Evolutionary conservation across 2,113 vertebrate species (phyloP).

Genomic region (Phylloscopus trochilus): DNA sequence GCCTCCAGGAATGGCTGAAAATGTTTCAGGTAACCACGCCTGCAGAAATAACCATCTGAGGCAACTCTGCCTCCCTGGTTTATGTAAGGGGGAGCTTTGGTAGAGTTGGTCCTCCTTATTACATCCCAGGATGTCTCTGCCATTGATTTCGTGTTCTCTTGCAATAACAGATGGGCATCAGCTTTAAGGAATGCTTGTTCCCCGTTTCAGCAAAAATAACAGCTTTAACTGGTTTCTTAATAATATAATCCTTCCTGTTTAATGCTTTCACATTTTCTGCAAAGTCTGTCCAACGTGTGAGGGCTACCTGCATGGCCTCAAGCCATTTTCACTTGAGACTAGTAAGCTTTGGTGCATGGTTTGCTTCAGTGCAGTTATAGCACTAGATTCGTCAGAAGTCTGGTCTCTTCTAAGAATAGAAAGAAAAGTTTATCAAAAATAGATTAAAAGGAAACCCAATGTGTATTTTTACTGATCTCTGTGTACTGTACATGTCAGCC

Average conservation of each 20-base stretch:
- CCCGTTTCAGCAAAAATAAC: not conserved
- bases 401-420: not conserved
- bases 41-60: not conserved
- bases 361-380: not conserved
- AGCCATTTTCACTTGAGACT: not conserved
- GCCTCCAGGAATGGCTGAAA: constrained; percentile 98
- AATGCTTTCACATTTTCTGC: not conserved
- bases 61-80: not conserved
- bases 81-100: not conserved
- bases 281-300: not conserved
- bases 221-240: not conserved
- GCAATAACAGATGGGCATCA: not conserved
- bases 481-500: not conserved
- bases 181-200: not conserved
- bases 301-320: not conserved
- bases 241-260: not conserved
- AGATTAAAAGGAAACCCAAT: not conserved
- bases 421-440: not conserved
- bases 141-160: not conserved
- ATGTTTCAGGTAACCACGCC: constrained; percentile 91
- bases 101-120: not conserved
- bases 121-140: not conserved
- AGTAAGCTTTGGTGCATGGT: not conserved
- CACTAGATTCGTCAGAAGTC: not conserved
- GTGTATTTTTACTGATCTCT: not conserved